A percentile compares a stretch with the other conserved stretches of the same genome.
phyloP scores from a whole-genome alignment of 2,797 vertebrate genomes.

The Scolopax bukidnonensis region DNA sequence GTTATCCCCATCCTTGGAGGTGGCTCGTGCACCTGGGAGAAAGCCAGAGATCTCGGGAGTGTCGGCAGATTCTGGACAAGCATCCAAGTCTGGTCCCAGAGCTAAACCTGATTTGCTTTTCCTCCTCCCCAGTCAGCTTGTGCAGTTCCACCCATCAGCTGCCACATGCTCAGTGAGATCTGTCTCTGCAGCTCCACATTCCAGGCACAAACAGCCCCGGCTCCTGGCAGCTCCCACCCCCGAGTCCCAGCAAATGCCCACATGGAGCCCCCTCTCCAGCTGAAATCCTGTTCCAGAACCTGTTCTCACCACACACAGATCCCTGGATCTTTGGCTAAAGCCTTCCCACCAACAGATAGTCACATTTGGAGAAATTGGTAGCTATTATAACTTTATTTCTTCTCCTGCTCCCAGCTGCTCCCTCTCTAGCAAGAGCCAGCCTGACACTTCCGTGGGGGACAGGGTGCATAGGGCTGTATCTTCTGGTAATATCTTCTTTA shows the following conservation, averaged over 20 bases:
- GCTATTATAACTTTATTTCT: not conserved
- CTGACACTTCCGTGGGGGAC: not conserved
- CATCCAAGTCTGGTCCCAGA: not conserved
- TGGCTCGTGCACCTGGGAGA: not conserved
- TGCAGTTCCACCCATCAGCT: not conserved
- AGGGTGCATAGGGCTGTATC: not conserved
- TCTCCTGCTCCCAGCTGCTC: not conserved
- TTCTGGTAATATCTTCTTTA: not conserved
- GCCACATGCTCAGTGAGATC: not conserved
- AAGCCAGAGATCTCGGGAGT: not conserved
- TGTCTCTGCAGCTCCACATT: not conserved
- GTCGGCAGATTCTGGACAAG: accelerated
- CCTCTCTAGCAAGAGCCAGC: not conserved
- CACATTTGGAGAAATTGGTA: accelerated
- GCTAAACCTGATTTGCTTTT: not conserved
- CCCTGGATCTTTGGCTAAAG: not conserved
- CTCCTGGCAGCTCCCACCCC: not conserved
- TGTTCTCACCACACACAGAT: too few species aligned
- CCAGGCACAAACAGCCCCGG: not conserved
- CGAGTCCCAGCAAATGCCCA: accelerated
- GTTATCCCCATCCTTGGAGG: accelerated
- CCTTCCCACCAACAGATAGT: not conserved
- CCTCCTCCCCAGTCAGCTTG: not conserved
- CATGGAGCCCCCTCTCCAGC: accelerated
- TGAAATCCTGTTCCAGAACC: not conserved